Percentiles rank a stretch among this genome's conserved stretches.
Conservation (phyloP, 1,140 invertebrate species). For the Vanessa atalanta region DNA sequence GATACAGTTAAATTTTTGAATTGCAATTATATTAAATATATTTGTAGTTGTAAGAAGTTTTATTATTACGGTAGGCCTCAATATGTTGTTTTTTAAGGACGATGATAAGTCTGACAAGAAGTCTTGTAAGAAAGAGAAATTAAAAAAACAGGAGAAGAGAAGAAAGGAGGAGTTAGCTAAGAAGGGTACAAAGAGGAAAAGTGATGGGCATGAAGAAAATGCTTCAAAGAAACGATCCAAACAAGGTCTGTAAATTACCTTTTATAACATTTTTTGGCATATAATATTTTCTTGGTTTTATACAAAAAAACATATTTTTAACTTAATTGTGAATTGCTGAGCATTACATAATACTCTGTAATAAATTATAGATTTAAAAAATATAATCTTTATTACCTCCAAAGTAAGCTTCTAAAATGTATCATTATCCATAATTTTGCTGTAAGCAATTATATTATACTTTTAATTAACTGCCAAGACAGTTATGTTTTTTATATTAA, state of each 20-base stretch:
- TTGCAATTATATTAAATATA: background rate
- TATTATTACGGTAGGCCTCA: background rate
- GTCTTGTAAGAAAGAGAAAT: constrained; percentile 52
- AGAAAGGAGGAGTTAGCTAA: constrained; percentile 49
- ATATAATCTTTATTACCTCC: too few species aligned
- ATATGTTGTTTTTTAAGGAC: constrained; percentile 27
- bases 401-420: too few species aligned
- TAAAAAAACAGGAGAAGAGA: constrained; percentile 44
- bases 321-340: too few species aligned
- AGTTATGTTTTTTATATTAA: background rate
- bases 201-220: constrained; percentile 48
- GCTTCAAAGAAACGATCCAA: constrained; percentile 50
- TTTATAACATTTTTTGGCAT: too few species aligned
- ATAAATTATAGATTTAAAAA: too few species aligned
- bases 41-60: background rate
- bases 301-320: too few species aligned
- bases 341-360: too few species aligned
- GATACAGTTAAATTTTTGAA: background rate
- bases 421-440: too few species aligned
- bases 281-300: too few species aligned
- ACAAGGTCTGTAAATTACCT: constrained; percentile 39
- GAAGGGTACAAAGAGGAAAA: constrained; percentile 61
- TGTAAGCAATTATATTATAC: too few species aligned
- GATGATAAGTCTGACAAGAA: constrained; percentile 45
- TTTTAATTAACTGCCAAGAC: too few species aligned